phyloP scores from a whole-genome alignment of 2,888 invertebrate genomes.

The Tachystola acroxantha region DNA sequence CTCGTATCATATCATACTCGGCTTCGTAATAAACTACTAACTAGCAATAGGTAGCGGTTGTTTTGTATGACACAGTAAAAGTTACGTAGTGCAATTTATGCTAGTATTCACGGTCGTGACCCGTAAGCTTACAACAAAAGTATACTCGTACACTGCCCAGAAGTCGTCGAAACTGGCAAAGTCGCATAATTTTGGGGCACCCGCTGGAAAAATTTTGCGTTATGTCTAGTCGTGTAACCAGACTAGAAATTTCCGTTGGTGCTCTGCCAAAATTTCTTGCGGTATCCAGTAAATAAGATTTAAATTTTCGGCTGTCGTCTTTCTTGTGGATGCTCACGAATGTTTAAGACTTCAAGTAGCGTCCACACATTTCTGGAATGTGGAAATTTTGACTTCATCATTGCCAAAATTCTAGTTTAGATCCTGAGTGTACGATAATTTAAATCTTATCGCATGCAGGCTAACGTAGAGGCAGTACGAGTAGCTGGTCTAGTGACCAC shows the following conservation, averaged over 20 bases:
- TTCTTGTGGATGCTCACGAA: slow-evolving; percentile 24
- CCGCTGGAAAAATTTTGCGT: slow-evolving; percentile 39
- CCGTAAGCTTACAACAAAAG: slow-evolving; percentile 17
- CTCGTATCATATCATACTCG: slow-evolving; percentile 34
- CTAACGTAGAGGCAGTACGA: slow-evolving; percentile 89
- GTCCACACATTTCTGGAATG: neutral
- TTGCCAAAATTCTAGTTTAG: neutral
- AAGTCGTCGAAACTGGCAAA: slow-evolving; percentile 43
- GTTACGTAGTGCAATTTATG: slow-evolving; percentile 39
- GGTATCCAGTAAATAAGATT: slow-evolving; percentile 64
- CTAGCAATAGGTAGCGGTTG: slow-evolving; percentile 36
- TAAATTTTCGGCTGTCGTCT: slow-evolving; percentile 57
- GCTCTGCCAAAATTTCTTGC: slow-evolving; percentile 50
- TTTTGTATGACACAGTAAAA: slow-evolving; percentile 38
- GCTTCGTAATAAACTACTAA: slow-evolving; percentile 37
- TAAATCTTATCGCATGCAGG: slow-evolving; percentile 79
- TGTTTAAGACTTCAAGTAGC: neutral
- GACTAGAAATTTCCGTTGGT: slow-evolving; percentile 47
- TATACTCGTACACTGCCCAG: slow-evolving; percentile 30
- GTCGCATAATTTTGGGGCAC: slow-evolving; percentile 39
- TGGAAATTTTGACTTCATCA: neutral
- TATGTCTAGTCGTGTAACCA: slow-evolving; percentile 35
- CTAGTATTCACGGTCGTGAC: slow-evolving; percentile 33
- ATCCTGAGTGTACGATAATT: slow-evolving; percentile 45
- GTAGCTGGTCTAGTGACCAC: slow-evolving; percentile 90